phyloP scores from a whole-genome alignment of 2,888 invertebrate genomes.

The Rambutsinella grinnellia region DNA sequence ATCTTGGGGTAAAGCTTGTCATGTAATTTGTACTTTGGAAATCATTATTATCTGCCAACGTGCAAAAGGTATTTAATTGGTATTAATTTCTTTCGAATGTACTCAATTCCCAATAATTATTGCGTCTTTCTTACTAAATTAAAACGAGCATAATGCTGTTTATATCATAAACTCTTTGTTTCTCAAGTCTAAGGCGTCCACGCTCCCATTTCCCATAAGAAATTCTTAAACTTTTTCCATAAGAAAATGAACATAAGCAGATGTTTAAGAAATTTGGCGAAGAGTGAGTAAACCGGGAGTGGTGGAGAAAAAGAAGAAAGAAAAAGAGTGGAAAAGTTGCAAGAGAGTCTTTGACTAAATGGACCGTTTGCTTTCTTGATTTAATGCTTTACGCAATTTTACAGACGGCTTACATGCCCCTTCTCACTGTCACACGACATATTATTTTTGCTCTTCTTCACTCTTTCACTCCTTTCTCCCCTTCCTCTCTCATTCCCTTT shows the following conservation, averaged over 20 bases:
- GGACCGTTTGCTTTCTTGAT: constrained; percentile 66
- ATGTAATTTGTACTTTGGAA: too few species aligned
- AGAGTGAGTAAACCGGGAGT: constrained; percentile 49
- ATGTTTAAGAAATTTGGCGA: constrained; percentile 54
- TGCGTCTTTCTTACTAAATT: background rate
- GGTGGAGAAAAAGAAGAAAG: constrained; percentile 12
- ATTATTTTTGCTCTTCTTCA: constrained; percentile 51
- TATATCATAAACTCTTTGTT: background rate
- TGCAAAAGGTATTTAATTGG: too few species aligned
- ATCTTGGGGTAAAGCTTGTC: too few species aligned
- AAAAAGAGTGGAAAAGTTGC: constrained; percentile 53
- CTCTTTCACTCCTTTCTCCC: constrained; percentile 33
- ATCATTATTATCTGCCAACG: too few species aligned
- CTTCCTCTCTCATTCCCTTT: constrained; percentile 18
- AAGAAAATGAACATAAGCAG: constrained; percentile 42
- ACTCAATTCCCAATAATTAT: background rate
- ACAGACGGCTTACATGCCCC: constrained; percentile 58
- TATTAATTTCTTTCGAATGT: too few species aligned
- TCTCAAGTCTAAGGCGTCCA: background rate
- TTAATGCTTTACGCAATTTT: constrained; percentile 65
- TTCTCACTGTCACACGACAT: constrained; percentile 59
- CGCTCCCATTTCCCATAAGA: background rate
- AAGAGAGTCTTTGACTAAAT: constrained; percentile 65
- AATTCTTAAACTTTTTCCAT: constrained; percentile 8
- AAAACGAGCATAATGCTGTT: too few species aligned